These are phyloP conservation scores for Drosophila birchii DNA, from an alignment of 2,888 invertebrate genomes.

Conservation along the genomic window DNA sequence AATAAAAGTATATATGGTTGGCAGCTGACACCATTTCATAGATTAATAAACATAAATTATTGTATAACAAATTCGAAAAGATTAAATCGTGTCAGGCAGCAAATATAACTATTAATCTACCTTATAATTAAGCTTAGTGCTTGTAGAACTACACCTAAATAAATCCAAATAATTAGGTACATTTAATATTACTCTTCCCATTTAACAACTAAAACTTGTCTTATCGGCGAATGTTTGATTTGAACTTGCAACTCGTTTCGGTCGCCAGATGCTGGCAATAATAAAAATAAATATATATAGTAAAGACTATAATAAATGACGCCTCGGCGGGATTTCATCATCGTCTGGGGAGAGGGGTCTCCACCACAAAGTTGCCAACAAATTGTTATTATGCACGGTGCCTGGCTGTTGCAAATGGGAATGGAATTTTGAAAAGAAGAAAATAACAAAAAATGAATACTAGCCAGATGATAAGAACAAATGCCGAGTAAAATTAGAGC, in stretches of 20 bases:
- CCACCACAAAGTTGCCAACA: conserved; percentile 12
- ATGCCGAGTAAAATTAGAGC: conserved; percentile 42
- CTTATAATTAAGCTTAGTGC: neutral
- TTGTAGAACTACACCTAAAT: neutral
- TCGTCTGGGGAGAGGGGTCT: neutral
- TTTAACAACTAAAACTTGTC: conserved; percentile 16
- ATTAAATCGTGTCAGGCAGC: conserved; percentile 14
- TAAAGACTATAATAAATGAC: conserved; percentile 25
- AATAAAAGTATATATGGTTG: conserved; percentile 11
- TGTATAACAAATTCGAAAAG: conserved; percentile 27
- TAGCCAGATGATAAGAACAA: conserved; percentile 31
- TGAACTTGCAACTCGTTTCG: conserved; percentile 10
- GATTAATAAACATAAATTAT: conserved; percentile 30
- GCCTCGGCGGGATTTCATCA: conserved; percentile 23
- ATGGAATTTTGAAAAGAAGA: conserved; percentile 10
- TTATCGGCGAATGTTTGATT: conserved; percentile 29
- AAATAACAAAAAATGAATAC: conserved; percentile 1
- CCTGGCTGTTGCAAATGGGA: conserved; percentile 16
- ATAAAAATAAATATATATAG: neutral
- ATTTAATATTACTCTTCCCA: neutral
- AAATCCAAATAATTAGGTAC: neutral
- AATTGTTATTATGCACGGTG: conserved; percentile 18
- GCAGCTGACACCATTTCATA: conserved; percentile 30
- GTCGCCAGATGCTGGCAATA: conserved; percentile 11
- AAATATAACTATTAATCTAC: neutral